Evolutionary conservation across 2,797 vertebrate species (phyloP), one percentile per base, ranked within the genome.

Genomic region (Melopsittacus undulatus): DNA sequence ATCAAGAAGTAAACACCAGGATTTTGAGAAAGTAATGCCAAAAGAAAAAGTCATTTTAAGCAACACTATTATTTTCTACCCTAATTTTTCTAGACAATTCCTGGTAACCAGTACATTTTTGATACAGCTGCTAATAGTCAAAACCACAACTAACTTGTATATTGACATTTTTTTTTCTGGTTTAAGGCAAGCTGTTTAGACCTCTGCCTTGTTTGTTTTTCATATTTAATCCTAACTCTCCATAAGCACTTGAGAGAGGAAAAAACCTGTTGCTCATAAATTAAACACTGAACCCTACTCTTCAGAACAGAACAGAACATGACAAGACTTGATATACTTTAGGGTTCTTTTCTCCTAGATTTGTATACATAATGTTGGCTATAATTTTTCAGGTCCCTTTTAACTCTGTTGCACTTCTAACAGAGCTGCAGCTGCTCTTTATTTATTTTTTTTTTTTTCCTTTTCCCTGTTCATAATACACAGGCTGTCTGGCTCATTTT

Each of bases 321-420:
- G 61, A 82, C 43, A 92, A 77, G 51, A 70, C 62, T 80, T 72
- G 2, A 82, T 87, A 83, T 76, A 94, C 63, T 94, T 91, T 30
- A 73, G 63, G 11, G 26, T 48, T 94, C 29, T 87, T 89, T 89
- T 73, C 70, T 90, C 36, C 59, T 68, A 70, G n/a, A 70, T 87
- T 87, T 93, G 86, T 95, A 77, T 77, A 92, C 26, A 77, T 77
- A 67, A 90, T 29, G 86, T 84, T 6, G 2, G 51, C 38, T 82
- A 76, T 87, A 92, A 95, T 91, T 92, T 94, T 90, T 90, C 52
- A 92, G 68, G 52, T 91, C 75, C 52, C 68, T 91, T 94, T 97
- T 84, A 95, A 96, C 38, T 92, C 48, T 82, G 68, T 79, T 66
- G 40, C 45, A 48, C n/a, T 64, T 40, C 68, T 85, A 93, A 91